These are phyloP conservation scores for Mystacides longicornis DNA, from an alignment of 2,888 invertebrate genomes.

Conservation along the genomic window DNA sequence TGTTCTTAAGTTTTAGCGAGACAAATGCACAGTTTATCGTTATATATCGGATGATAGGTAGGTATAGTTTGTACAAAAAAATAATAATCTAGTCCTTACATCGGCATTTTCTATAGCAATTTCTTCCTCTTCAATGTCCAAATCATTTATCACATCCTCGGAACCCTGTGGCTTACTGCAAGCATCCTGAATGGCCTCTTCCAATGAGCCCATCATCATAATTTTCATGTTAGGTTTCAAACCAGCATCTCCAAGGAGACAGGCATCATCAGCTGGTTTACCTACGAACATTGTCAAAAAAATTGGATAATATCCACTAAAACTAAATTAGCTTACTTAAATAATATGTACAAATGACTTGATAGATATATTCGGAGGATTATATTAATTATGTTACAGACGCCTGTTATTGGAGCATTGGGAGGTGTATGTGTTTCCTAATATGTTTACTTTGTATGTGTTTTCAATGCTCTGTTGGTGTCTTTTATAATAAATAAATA, in stretches of 20 bases:
- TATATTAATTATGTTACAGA: too few relatives aligned
- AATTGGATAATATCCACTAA: too few relatives aligned
- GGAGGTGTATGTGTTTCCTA: too few relatives aligned
- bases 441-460: too few relatives aligned
- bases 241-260: slow-evolving; percentile 65
- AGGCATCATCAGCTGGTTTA: slow-evolving; percentile 75
- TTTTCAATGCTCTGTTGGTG: too few relatives aligned
- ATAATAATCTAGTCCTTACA: slow-evolving; percentile 33
- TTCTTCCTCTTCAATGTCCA: slow-evolving; percentile 85
- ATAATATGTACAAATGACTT: too few relatives aligned
- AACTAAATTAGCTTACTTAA: too few relatives aligned
- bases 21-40: neutral
- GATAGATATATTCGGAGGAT: too few relatives aligned
- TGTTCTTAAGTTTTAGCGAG: too few relatives aligned
- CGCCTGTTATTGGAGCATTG: too few relatives aligned
- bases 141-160: slow-evolving; percentile 84
- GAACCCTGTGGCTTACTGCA: slow-evolving; percentile 71
- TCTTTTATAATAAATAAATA: too few relatives aligned
- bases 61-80: neutral
- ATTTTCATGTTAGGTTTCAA: slow-evolving; percentile 84
- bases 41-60: too few relatives aligned
- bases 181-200: slow-evolving; percentile 83
- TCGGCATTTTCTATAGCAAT: slow-evolving; percentile 55
- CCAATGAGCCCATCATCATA: slow-evolving; percentile 96
- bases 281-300: slow-evolving; percentile 59